A percentile compares a stretch with the other conserved stretches of the same genome.
These are phyloP conservation scores for Scaptomyza hsui DNA, from an alignment of 1,140 invertebrate genomes.

Conservation along the genomic window DNA sequence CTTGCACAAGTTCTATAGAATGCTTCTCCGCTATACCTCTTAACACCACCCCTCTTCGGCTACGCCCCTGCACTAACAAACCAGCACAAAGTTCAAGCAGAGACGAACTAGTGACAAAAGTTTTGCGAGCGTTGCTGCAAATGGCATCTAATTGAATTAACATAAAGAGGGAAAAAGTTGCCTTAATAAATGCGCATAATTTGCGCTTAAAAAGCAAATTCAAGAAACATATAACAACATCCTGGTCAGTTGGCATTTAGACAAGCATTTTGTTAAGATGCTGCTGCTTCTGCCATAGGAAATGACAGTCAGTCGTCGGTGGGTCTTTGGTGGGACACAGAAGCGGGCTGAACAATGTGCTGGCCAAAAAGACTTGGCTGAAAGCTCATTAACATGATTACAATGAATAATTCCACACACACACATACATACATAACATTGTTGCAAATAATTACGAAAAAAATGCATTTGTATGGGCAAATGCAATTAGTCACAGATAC, in stretches of 20 bases:
- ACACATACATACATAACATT: not conserved
- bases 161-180: conserved; percentile 68
- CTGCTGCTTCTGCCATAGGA: conserved; percentile 27
- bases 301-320: conserved; percentile 17
- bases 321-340: conserved; percentile 33
- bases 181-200: conserved; percentile 64
- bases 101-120: conserved; percentile 57
- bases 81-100: conserved; percentile 46
- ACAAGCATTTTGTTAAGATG: conserved; percentile 5
- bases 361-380: conserved; percentile 11
- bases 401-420: conserved; percentile 77
- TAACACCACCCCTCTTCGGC: too few relatives aligned
- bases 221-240: conserved; percentile 31
- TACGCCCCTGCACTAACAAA: not conserved
- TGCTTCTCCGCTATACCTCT: too few relatives aligned
- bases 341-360: conserved; percentile 45
- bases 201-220: conserved; percentile 19
- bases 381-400: conserved; percentile 78
- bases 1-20: too few relatives aligned
- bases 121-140: conserved; percentile 23
- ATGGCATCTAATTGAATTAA: conserved; percentile 71
- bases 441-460: conserved; percentile 13
- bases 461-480: conserved; percentile 77
- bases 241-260: conserved; percentile 75
- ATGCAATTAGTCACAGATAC: conserved; percentile 78